Evolutionary conservation across 2,113 vertebrate genomes (phyloP), one percentile per base, ranked within the genome.

Genomic region (Macroglossus sobrinus): DNA sequence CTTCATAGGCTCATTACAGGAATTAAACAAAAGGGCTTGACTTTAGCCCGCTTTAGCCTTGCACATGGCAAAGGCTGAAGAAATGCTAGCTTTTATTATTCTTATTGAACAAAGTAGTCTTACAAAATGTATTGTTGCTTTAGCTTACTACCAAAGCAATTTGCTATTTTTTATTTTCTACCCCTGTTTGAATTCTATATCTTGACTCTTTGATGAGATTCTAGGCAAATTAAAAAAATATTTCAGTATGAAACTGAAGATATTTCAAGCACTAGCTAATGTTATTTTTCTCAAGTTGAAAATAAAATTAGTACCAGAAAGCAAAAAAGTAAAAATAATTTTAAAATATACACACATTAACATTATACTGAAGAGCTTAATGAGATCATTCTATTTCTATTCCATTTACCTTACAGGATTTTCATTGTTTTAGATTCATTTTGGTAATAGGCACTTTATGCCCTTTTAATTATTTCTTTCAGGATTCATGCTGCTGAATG

Each of bases 371-470:
- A 81, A 91, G 9, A 21, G 21, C 13, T 88, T 92, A 88, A 82
- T 43, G 64, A 33, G 26, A 72, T 68, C 30, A 22, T 26, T 68
- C 22, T 86, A 50, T 78, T 84, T 94, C 38, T 68, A 89, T 79
- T 74, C 16, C 47, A 76, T 84, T 84, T 87, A 53, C 26, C 4
- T 61, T 33, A 63, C 0, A 82, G 55, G 35, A 71, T 74, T 97
- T 93, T 80, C 7, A 71, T n/a, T 89, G 35, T 33, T 91, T 93
- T 84, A 40, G 55, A 93, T 91, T 93, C 61, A 69, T 72, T 95
- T 95, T 84, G 40, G 35, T 79, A 84, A 90, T 26, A 78, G 24
- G 35, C 10, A 94, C 68, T 84, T 90, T 92, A 93, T 63, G n/a
- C 55, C 21, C 21, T 90, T 84, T 82, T 81, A 91, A 85, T 89